A percentile compares a stretch with the other conserved stretches of the same genome.
Conservation (phyloP, 2,888 invertebrate species). For the Trachelus iudaicus region DNA sequence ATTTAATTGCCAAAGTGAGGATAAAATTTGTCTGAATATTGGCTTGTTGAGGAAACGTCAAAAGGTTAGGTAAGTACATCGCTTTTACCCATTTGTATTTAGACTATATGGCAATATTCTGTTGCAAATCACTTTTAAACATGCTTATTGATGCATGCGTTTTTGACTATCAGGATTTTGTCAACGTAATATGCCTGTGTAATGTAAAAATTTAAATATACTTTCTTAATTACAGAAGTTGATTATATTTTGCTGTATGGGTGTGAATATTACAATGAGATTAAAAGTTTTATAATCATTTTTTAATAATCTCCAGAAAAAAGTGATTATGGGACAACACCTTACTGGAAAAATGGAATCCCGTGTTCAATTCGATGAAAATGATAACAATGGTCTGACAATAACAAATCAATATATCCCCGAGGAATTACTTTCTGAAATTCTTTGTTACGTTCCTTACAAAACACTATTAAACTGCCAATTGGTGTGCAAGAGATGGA, state of each 20-base stretch:
- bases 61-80: not conserved
- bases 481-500: slow-evolving; percentile 69
- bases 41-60: not conserved
- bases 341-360: slow-evolving; percentile 15
- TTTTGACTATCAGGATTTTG: not conserved
- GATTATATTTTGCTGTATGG: slow-evolving; percentile 3
- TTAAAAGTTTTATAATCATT: slow-evolving; percentile 5
- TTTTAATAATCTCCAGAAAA: slow-evolving; percentile 21
- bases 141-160: not conserved
- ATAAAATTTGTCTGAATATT: not conserved
- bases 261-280: slow-evolving; percentile 15
- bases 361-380: slow-evolving; percentile 31
- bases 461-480: slow-evolving; percentile 63
- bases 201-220: not conserved
- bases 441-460: slow-evolving; percentile 62
- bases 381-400: slow-evolving; percentile 58
- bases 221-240: not conserved
- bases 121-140: not conserved
- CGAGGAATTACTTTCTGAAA: slow-evolving; percentile 66
- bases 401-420: slow-evolving; percentile 63
- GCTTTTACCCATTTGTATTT: not conserved
- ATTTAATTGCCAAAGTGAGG: not conserved
- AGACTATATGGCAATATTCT: not conserved
- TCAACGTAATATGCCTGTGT: not conserved
- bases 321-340: slow-evolving; percentile 29